Evolutionary conservation across 2,888 invertebrate species (phyloP).

Genomic region (Hybos culiciformis): DNA sequence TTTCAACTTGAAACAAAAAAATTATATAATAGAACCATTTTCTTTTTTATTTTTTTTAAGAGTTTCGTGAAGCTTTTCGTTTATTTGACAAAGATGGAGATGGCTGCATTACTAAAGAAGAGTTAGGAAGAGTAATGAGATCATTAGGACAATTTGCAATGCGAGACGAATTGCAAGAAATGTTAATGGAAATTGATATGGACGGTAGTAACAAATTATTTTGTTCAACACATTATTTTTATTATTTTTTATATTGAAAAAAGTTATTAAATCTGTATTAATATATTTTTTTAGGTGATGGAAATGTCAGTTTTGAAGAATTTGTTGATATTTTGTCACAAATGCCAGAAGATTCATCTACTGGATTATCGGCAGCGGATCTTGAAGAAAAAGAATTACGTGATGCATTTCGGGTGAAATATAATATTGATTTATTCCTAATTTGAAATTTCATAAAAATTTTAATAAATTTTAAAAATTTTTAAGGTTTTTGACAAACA

Average conservation of each 20-base stretch:
- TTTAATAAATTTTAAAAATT: too few relatives aligned
- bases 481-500: slow-evolving; percentile 89
- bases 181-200: slow-evolving; percentile 71
- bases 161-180: slow-evolving; percentile 72
- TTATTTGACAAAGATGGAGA: slow-evolving; percentile 81
- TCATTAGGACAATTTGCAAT: slow-evolving; percentile 76
- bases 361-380: slow-evolving; percentile 47
- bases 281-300: slow-evolving; percentile 59
- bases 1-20: not conserved
- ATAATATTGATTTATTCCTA: too few relatives aligned
- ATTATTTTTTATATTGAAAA: not conserved
- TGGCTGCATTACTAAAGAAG: slow-evolving; percentile 76
- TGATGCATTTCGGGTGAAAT: slow-evolving; percentile 75
- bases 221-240: not conserved
- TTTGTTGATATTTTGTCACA: slow-evolving; percentile 74
- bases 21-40: too few relatives aligned
- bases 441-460: too few relatives aligned
- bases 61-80: slow-evolving; percentile 74
- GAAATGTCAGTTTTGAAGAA: slow-evolving; percentile 78
- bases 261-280: not conserved
- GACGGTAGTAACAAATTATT: slow-evolving; percentile 45
- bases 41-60: slow-evolving; percentile 35
- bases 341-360: slow-evolving; percentile 50
- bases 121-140: slow-evolving; percentile 72
- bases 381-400: slow-evolving; percentile 71